Evolutionary conservation across 2,888 invertebrate species (phyloP).

Genomic region (Entomobrya proxima): DNA sequence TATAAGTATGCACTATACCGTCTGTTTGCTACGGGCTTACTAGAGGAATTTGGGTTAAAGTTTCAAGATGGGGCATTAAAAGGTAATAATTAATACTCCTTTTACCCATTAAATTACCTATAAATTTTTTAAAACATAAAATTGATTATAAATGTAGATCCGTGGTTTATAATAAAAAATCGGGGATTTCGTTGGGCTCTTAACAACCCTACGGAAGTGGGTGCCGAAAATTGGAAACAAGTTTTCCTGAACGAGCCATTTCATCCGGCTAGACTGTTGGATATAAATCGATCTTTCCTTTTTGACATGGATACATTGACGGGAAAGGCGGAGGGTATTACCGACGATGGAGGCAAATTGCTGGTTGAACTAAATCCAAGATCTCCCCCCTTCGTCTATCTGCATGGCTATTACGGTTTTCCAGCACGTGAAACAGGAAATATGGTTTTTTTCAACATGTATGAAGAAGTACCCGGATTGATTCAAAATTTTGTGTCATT

Average conservation of each 20-base stretch:
- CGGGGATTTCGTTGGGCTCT: neutral
- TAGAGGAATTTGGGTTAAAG: neutral
- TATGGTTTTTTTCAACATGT: no score
- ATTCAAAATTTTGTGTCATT: no score
- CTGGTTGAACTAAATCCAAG: neutral
- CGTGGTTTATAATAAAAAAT: neutral
- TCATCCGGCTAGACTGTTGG: neutral
- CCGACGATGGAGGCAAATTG: neutral
- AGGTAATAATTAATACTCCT: neutral
- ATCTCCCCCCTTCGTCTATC: no score
- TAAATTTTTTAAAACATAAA: neutral
- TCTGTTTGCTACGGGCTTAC: neutral
- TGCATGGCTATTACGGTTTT: no score
- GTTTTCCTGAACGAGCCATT: neutral
- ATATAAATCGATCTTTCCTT: neutral
- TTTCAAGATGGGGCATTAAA: neutral
- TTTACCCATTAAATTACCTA: neutral
- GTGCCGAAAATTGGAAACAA: neutral
- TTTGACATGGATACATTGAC: neutral
- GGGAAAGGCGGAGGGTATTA: no score
- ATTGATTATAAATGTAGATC: neutral
- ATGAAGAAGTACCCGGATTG: no score
- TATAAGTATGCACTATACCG: neutral
- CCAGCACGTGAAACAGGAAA: no score
- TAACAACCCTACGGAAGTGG: neutral